Evolutionary conservation across 2,113 vertebrate species (phyloP).

Genomic region (Eidolon helvum): DNA sequence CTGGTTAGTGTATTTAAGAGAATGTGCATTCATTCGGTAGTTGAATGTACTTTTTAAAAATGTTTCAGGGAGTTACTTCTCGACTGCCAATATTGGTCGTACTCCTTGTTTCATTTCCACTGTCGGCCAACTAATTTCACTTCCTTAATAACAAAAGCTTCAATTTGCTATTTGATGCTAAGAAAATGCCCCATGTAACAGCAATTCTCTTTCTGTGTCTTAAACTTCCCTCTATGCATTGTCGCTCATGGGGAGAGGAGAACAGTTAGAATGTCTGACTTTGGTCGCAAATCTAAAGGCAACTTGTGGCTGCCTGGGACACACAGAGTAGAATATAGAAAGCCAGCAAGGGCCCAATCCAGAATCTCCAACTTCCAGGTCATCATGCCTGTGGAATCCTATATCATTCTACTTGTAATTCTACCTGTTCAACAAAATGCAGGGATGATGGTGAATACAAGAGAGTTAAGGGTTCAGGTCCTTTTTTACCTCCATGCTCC

Average conservation of each 20-base stretch:
- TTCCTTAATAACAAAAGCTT: conserved; percentile 39
- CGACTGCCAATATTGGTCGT: not conserved
- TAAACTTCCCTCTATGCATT: not conserved
- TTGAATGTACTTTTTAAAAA: conserved; percentile 52
- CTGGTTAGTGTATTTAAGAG: conserved; percentile 74
- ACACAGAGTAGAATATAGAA: not conserved
- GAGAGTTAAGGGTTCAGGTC: not conserved
- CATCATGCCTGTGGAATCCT: not conserved
- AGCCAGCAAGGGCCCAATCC: not conserved
- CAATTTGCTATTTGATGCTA: conserved; percentile 3
- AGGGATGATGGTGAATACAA: conserved; percentile 25
- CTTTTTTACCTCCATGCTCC: not conserved
- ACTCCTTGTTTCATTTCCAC: conserved; percentile 7
- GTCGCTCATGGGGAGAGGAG: not conserved
- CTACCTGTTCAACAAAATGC: conserved; percentile 40
- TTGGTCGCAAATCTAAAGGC: conserved; percentile 7
- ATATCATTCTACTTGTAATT: not conserved
- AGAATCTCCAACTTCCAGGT: not conserved
- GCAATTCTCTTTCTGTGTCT: not conserved
- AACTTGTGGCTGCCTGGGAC: not conserved
- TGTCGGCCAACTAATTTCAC: not conserved
- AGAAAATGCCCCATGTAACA: not conserved
- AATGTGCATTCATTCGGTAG: conserved; percentile 51
- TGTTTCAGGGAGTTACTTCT: conserved; percentile 11
- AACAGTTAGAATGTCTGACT: conserved; percentile 2